Evolutionary conservation across 2,113 vertebrate species (phyloP).

Genomic region (Mugil cephalus): DNA sequence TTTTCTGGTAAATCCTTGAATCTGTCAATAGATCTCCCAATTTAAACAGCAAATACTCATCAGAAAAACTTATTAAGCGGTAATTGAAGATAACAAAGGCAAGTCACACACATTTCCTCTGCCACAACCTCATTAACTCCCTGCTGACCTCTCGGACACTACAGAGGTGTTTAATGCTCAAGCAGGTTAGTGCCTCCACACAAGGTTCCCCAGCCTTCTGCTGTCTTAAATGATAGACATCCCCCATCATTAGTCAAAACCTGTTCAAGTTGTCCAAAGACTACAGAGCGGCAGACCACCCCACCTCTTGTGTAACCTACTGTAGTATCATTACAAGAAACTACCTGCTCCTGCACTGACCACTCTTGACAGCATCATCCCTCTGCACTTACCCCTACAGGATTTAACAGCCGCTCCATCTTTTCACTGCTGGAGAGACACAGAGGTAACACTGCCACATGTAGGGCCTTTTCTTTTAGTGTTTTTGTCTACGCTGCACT

Average conservation of each 20-base stretch:
- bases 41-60: slow-evolving; percentile 1
- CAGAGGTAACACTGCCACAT: not conserved
- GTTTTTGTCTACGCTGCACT: no score
- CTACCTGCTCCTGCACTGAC: not conserved
- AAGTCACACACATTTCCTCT: not conserved
- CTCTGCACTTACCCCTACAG: not conserved
- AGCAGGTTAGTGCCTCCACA: slow-evolving; percentile 36
- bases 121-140: not conserved
- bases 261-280: slow-evolving; percentile 40
- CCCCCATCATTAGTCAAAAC: slow-evolving; percentile 39
- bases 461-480: not conserved
- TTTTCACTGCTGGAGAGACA: not conserved
- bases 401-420: not conserved
- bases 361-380: not conserved
- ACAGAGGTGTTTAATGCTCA: slow-evolving; percentile 29
- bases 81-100: not conserved
- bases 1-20: not conserved
- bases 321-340: not conserved
- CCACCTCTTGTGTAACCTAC: no score
- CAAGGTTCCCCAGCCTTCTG: slow-evolving; percentile 48
- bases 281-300: not conserved
- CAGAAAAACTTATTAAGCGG: not conserved
- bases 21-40: not conserved
- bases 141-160: slow-evolving; percentile 36
- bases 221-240: slow-evolving; percentile 22